A percentile compares a stretch with the other conserved stretches of the same genome.
phyloP scores from a whole-genome alignment of 2,888 invertebrate species.

The Netelia virgata region DNA sequence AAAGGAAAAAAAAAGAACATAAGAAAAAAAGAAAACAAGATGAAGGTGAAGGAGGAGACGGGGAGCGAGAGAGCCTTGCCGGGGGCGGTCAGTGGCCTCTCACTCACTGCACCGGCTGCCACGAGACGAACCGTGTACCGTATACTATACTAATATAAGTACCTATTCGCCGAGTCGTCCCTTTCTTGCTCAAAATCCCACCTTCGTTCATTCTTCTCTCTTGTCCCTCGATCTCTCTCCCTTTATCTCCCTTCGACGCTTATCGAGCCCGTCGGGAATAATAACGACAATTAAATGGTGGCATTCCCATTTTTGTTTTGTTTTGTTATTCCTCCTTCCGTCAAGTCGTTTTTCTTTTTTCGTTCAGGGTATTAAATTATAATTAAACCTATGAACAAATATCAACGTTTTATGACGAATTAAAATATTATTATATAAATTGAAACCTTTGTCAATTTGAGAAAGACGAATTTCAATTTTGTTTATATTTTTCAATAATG shows the following conservation, averaged over 20 bases:
- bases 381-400: too few species aligned
- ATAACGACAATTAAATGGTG: constrained; percentile 75
- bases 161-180: constrained; percentile 36
- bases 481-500: too few species aligned
- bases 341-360: not conserved
- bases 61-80: constrained; percentile 82
- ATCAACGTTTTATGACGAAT: too few species aligned
- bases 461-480: too few species aligned
- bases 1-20: not conserved
- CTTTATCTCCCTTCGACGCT: constrained; percentile 42
- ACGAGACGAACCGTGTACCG: constrained; percentile 67
- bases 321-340: not conserved
- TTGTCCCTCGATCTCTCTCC: constrained; percentile 25
- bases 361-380: too few species aligned
- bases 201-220: constrained; percentile 1
- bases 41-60: constrained; percentile 68
- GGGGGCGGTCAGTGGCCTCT: constrained; percentile 84
- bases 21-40: constrained; percentile 29
- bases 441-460: too few species aligned
- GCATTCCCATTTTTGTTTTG: constrained; percentile 45
- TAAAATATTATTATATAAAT: too few species aligned
- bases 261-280: constrained; percentile 70
- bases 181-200: constrained; percentile 32
- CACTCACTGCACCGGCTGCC: constrained; percentile 77
- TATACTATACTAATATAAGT: constrained; percentile 12